A percentile compares a stretch with the other conserved stretches of the same genome.
Evolutionary conservation across 2,797 vertebrate genomes (phyloP).

Genomic region (Ciconia nigra): DNA sequence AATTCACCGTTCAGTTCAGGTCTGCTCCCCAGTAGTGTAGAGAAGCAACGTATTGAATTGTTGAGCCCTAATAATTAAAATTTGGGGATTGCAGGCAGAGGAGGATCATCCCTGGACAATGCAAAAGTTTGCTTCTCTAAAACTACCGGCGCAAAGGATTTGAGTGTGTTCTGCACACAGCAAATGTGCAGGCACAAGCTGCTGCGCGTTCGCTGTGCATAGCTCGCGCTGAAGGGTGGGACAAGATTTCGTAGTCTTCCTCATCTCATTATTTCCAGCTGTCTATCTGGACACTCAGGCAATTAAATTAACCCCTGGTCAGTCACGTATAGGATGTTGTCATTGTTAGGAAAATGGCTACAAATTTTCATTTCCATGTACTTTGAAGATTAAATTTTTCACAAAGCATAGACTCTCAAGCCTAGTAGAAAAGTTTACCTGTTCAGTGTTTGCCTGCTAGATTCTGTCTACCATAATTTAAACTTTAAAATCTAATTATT

Average conservation of each 20-base stretch:
- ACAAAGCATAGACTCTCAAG: background rate
- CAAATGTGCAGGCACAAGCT: background rate
- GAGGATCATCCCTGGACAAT: background rate
- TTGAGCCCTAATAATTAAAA: fast-evolving
- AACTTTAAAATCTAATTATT: background rate
- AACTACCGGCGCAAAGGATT: fast-evolving
- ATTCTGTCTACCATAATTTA: background rate
- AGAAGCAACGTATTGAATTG: fast-evolving
- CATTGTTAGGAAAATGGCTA: background rate
- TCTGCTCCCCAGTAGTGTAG: background rate
- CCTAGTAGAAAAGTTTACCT: background rate
- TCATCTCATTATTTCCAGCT: background rate
- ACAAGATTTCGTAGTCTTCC: background rate
- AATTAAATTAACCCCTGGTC: background rate
- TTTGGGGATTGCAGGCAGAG: background rate
- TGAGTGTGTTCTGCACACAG: background rate
- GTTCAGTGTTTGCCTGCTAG: background rate
- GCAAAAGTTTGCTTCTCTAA: background rate
- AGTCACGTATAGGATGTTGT: background rate
- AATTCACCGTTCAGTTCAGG: fast-evolving
- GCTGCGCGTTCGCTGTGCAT: fast-evolving
- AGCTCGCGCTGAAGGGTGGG: background rate
- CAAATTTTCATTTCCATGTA: background rate
- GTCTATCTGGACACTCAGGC: background rate
- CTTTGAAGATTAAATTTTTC: background rate